Evolutionary conservation across 2,888 invertebrate genomes (phyloP), one percentile per base, ranked within the genome.

Genomic region (Lagria hirta): DNA sequence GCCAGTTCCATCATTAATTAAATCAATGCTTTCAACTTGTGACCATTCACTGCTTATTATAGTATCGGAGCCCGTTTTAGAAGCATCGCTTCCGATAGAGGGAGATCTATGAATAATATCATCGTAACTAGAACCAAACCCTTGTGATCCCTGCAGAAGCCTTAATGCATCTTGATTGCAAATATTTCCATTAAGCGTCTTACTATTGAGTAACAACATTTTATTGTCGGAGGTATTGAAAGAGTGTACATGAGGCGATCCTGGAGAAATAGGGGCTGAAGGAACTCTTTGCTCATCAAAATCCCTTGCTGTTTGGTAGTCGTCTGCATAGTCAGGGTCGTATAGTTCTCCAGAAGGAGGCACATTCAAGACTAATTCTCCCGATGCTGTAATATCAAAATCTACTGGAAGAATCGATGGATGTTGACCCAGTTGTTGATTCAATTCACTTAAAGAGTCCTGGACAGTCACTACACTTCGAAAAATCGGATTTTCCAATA

Each of bases 1-100:
- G 16, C 97, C 97, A 45, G 94, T 91, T 48, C 96, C 97, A 80
- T 98, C 98, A 73, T 98, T 98, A 27, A 95, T 86, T 52, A 99
- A 78, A 69, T 98, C 96, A 61, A 99, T 94, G 45, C 96, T 91
- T 78, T 99, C 97, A 59, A 97, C 90, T 75, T 96, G 94, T 11
- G 92, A 92, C 88, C 93, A 96, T 73, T 96, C 96, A 44, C 93
- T 89, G 27, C 77, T 82, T 45, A 91, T 80, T 66, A 86, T 77
- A 75, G 84, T 85, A 63, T 83, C 82, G 54, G 80, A 78, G 57
- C 78, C 77, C 53, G 80, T 79, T 71, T 82, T 83, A 45, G 82
- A 82, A 51, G 79, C 76, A 73, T 79, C 82, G 68, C 79, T 84
- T 55, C 82, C 77, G 46, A 81, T 81, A 43, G 84, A 83, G 51